phyloP scores from a whole-genome alignment of 2,888 invertebrate species.

The Polymixis lichenea region DNA sequence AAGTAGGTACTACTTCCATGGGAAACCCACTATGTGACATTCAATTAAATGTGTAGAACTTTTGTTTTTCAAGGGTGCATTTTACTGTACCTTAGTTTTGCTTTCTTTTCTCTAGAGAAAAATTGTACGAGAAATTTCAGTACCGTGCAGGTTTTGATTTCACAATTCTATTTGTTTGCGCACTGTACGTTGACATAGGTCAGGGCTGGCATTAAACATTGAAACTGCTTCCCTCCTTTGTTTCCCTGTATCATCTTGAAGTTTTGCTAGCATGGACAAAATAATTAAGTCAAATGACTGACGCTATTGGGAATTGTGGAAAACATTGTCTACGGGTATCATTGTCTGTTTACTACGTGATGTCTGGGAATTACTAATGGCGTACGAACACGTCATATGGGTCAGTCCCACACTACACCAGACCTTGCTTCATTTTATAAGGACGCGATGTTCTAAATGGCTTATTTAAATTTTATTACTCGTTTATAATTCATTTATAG shows the following conservation, averaged over 20 bases:
- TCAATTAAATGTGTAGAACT: neutral
- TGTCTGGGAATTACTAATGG: conserved; percentile 53
- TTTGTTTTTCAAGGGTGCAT: neutral
- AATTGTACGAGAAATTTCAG: neutral
- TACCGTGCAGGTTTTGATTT: conserved; percentile 19
- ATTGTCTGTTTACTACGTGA: conserved; percentile 26
- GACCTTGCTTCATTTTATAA: conserved; percentile 52
- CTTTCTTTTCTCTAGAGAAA: neutral
- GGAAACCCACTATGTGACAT: neutral
- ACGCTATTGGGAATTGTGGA: conserved; percentile 31
- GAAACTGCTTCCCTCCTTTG: conserved; percentile 9
- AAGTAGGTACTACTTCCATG: neutral
- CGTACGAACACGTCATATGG: conserved; percentile 52
- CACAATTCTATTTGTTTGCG: conserved; percentile 23
- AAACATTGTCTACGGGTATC: conserved; percentile 16
- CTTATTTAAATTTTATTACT: conserved; percentile 53
- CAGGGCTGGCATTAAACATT: conserved; percentile 28
- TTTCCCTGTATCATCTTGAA: conserved; percentile 10
- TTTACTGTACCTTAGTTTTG: neutral
- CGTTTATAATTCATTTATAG: conserved; percentile 35
- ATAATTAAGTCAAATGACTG: neutral
- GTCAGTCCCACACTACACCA: conserved; percentile 44
- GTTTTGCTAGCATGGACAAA: neutral
- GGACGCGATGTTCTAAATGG: conserved; percentile 38
- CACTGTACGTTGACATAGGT: conserved; percentile 44